phyloP scores from a whole-genome alignment of 2,113 vertebrate species.

The Hystrix cristata region DNA sequence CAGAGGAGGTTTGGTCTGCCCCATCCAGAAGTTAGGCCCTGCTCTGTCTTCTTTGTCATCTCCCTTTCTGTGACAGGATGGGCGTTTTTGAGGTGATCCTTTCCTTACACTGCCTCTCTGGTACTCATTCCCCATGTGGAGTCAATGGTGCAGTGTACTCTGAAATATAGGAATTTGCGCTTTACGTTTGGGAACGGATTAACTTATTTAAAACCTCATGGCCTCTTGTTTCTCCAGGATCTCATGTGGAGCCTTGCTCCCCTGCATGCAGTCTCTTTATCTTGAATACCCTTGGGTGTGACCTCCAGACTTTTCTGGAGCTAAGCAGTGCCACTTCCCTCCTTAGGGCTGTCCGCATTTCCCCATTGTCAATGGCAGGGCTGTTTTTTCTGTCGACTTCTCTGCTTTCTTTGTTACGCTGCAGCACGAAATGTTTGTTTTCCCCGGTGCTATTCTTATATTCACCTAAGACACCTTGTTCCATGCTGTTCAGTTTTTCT shows the following conservation, averaged over 20 bases:
- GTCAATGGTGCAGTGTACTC: background rate
- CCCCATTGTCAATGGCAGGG: background rate
- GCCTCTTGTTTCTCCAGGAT: constrained; percentile 55
- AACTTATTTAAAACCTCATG: constrained; percentile 21
- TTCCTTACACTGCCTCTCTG: background rate
- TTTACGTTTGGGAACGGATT: background rate
- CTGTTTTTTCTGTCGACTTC: background rate
- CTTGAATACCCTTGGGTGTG: background rate
- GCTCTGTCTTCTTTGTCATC: background rate
- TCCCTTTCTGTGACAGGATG: background rate
- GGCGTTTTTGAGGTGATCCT: background rate
- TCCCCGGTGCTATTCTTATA: background rate
- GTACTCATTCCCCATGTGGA: background rate
- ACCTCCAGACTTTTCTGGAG: constrained; percentile 57
- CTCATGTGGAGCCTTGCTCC: background rate
- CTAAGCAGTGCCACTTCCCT: background rate
- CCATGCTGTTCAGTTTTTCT: background rate
- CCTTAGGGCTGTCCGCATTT: background rate
- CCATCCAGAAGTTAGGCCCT: background rate
- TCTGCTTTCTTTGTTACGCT: background rate
- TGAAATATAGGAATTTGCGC: constrained; percentile 16
- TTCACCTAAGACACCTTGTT: background rate
- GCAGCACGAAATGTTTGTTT: background rate
- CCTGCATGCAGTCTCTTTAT: constrained; percentile 40
- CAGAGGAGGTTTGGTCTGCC: background rate